These are phyloP conservation scores for Mormyrops boulengeri DNA, from an alignment of 2,797 vertebrate species.

Conservation along the genomic window DNA sequence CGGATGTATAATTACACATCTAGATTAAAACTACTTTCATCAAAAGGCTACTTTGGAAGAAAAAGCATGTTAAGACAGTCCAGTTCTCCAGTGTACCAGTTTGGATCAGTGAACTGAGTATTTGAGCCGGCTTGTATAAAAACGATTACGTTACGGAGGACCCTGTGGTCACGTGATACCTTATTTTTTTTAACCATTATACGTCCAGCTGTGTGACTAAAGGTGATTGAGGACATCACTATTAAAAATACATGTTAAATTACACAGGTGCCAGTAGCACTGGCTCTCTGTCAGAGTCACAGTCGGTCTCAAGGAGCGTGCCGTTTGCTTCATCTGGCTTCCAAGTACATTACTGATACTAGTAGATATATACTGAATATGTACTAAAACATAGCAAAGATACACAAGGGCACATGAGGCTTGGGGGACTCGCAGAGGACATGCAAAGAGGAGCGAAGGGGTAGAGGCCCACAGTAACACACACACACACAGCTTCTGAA, in stretches of 20 bases:
- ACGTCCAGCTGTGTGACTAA: background rate
- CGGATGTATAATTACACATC: background rate
- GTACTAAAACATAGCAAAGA: conserved; percentile 43
- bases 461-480: conserved; percentile 33
- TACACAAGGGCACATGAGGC: conserved; percentile 51
- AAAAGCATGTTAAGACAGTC: background rate
- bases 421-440: conserved; percentile 50
- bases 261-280: background rate
- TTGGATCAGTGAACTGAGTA: background rate
- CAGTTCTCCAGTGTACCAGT: background rate
- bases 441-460: conserved; percentile 50
- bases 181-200: background rate
- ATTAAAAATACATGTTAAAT: background rate
- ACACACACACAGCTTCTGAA: conserved; percentile 21
- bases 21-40: conserved; percentile 7
- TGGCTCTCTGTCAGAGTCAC: background rate
- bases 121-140: background rate
- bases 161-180: background rate
- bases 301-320: conserved; percentile 11
- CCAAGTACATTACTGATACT: conserved; percentile 40
- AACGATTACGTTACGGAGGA: background rate
- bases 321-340: conserved; percentile 59
- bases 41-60: background rate
- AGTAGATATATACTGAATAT: conserved; percentile 27
- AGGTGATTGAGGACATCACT: background rate